Conservation (phyloP, 2,888 invertebrate genomes). For the Cantharis nigra region DNA sequence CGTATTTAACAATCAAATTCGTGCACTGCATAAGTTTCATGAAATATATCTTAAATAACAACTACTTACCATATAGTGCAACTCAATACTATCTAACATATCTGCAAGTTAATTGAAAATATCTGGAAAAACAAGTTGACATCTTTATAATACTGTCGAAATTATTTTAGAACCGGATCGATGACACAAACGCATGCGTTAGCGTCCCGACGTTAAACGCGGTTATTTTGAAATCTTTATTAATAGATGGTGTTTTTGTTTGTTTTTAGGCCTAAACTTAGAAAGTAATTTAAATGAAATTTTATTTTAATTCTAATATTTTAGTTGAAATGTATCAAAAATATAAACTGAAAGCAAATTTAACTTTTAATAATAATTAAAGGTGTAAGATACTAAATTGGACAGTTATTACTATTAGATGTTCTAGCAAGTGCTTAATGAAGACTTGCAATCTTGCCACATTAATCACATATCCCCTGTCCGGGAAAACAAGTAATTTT, state of each 20-base stretch:
- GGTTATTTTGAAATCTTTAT: slow-evolving; percentile 34
- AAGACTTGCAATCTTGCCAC: not conserved
- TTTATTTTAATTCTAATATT: not conserved
- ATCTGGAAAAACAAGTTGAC: slow-evolving; percentile 53
- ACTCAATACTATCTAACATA: slow-evolving; percentile 52
- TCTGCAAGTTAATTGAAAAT: slow-evolving; percentile 47
- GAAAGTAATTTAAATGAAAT: not conserved
- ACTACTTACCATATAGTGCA: slow-evolving; percentile 46
- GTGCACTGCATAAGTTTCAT: not conserved
- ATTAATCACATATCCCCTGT: not conserved
- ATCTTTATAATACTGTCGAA: slow-evolving; percentile 49
- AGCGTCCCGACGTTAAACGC: slow-evolving; percentile 27
- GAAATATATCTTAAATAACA: not conserved
- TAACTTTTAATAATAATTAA: not conserved
- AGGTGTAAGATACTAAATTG: not conserved
- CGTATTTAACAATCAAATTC: not conserved
- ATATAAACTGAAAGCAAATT: not conserved
- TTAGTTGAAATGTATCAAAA: not conserved
- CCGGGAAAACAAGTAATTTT: no score
- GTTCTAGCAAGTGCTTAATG: not conserved
- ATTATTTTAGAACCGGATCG: slow-evolving; percentile 42
- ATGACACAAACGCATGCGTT: slow-evolving; percentile 43
- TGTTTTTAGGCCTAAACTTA: slow-evolving; percentile 5
- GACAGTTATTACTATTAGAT: not conserved
- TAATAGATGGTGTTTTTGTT: slow-evolving; percentile 17